phyloP scores from a whole-genome alignment of 2,113 vertebrate species.

The Tringa solitaria region DNA sequence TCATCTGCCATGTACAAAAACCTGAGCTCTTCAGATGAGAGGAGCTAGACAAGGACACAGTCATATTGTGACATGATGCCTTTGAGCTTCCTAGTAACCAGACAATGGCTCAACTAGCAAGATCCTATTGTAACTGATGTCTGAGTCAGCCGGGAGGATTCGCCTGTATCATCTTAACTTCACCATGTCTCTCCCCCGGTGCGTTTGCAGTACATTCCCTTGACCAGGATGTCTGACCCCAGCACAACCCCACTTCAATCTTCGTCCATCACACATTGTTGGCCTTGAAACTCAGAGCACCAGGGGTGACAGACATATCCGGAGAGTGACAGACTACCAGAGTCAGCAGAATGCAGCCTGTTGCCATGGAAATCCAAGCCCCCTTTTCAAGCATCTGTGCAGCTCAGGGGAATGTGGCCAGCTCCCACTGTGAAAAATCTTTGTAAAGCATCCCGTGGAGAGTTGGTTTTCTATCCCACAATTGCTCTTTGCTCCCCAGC shows the following conservation, averaged over 20 bases:
- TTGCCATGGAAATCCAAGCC: slow-evolving; percentile 67
- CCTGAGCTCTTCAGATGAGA: neutral
- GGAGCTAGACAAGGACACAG: neutral
- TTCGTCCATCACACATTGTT: neutral
- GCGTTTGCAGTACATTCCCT: neutral
- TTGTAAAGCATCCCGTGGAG: neutral
- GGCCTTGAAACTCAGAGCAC: neutral
- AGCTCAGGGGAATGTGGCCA: neutral
- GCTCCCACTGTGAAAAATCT: slow-evolving; percentile 10
- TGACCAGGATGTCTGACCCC: neutral
- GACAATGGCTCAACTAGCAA: neutral
- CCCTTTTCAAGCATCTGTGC: slow-evolving; percentile 28
- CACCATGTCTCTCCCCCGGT: neutral
- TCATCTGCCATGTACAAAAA: neutral
- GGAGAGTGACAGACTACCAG: slow-evolving; percentile 7
- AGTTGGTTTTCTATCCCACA: slow-evolving; percentile 21
- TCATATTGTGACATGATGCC: neutral
- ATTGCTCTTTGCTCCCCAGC: neutral
- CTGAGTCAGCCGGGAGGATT: neutral
- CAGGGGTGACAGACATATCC: neutral
- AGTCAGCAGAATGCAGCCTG: slow-evolving; percentile 52
- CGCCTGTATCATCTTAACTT: neutral
- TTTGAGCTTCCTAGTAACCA: neutral
- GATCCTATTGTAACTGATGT: neutral
- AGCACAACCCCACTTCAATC: neutral